Evolutionary conservation across 2,888 invertebrate species (phyloP).

Genomic region (Anarsia innoxiella): DNA sequence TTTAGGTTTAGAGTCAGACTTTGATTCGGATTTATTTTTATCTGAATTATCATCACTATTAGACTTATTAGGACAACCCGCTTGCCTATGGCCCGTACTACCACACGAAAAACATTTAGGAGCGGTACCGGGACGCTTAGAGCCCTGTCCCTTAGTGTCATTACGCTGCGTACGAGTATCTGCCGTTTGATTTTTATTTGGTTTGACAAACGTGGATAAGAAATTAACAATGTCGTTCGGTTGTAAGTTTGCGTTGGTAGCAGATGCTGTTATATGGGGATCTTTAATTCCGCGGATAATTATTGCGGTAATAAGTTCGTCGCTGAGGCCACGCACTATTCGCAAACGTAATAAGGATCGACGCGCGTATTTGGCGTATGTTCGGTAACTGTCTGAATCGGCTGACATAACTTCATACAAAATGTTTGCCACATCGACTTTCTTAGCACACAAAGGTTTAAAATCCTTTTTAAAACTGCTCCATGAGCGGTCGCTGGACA

Average conservation of each 20-base stretch:
- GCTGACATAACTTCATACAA: constrained; percentile 18
- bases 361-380: constrained; percentile 21
- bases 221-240: constrained; percentile 13
- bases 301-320: constrained; percentile 16
- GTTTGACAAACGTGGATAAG: constrained; percentile 10
- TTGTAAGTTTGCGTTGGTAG: constrained; percentile 14
- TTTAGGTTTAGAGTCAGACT: too few relatives aligned
- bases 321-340: constrained; percentile 15
- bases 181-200: neutral
- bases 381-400: constrained; percentile 15
- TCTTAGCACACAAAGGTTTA: constrained; percentile 16
- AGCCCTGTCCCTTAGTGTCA: too few relatives aligned
- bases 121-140: too few relatives aligned
- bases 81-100: constrained; percentile 3
- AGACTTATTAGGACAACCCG: neutral
- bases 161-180: neutral
- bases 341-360: constrained; percentile 15
- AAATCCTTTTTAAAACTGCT: constrained; percentile 20
- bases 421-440: constrained; percentile 16
- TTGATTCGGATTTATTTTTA: neutral
- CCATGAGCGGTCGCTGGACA: constrained; percentile 18
- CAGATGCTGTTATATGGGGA: constrained; percentile 13
- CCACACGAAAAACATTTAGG: constrained; percentile 11
- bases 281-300: constrained; percentile 15
- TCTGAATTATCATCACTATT: neutral